Conservation (phyloP, 2,888 invertebrate genomes). For the Erebia ligea region DNA sequence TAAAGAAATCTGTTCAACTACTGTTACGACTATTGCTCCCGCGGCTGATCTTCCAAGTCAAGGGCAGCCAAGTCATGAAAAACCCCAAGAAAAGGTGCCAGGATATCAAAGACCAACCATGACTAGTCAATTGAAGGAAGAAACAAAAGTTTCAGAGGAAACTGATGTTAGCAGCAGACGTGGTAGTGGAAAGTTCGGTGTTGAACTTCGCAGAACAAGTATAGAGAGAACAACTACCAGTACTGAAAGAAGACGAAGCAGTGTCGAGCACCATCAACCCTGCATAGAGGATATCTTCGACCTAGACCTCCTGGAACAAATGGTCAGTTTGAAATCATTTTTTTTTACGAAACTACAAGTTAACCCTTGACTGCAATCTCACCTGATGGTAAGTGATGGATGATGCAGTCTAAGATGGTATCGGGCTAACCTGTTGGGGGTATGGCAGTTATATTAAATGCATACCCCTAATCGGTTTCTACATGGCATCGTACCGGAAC, state of each 20-base stretch:
- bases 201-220: constrained; percentile 85
- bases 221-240: constrained; percentile 75
- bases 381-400: too few relatives aligned
- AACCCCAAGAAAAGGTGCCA: constrained; percentile 60
- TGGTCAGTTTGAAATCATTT: constrained; percentile 76
- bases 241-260: constrained; percentile 73
- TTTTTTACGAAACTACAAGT: too few relatives aligned
- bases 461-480: too few relatives aligned
- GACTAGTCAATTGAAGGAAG: constrained; percentile 70
- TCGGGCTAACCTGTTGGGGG: too few relatives aligned
- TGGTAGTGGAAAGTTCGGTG: constrained; percentile 86
- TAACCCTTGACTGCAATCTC: too few relatives aligned
- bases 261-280: constrained; percentile 75
- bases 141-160: constrained; percentile 61
- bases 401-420: too few relatives aligned
- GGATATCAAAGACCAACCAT: constrained; percentile 69
- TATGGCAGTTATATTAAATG: too few relatives aligned
- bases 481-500: too few relatives aligned
- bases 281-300: constrained; percentile 90
- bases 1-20: constrained; percentile 54
- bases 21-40: constrained; percentile 20
- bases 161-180: constrained; percentile 76
- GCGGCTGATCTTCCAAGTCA: constrained; percentile 56
- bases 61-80: constrained; percentile 49
- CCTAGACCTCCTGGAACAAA: constrained; percentile 86